Evolutionary conservation across 2,797 vertebrate genomes (phyloP), one percentile per base, ranked within the genome.

Genomic region (Sylvia borin): DNA sequence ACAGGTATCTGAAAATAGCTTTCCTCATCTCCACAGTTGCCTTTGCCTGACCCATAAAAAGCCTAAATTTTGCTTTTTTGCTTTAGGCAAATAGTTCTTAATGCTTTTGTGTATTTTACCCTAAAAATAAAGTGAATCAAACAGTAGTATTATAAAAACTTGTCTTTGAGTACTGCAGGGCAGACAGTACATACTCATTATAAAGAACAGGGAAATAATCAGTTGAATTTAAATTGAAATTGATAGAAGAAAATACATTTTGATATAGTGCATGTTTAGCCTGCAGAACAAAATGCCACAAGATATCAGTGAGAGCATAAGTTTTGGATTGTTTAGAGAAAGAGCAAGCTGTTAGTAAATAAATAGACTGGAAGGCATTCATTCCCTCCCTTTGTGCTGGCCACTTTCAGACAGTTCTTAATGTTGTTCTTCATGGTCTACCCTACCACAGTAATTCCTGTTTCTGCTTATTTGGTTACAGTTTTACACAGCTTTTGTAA

Each of bases 201-300:
- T 92, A 70, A 81, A 72, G 51, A 95, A 88, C 66, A 88, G 88
- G 85, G 58, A 64, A 94, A 77, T 47, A 55, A 81, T 93, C 43
- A 32, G 55, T 70, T 83, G 57, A 90, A 85, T 88, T 91, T 12
- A 91, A 91, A 94, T 81, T 85, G 36, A 88, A 93, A 91, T 72
- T 88, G 85, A 82, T 67, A 79, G 74, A 95, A 84, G 70, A 76
- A 94, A 90, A 86, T 88, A 27, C 17, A 10, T 88, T 93, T 92
- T 87, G 62, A 73, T 88, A n/a, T 4, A 2, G 36, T 54, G 11
- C 1, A 0, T 72, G 66, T 95, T 93, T 88, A 87, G 77, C 88
- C 68, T 88, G 26, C 70, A 75, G 70, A 94, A 34, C 10, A 45
- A 85, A 88, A 62, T 10, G 9, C 77, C 74, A 70, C 36, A 86